These are phyloP conservation scores for Micrastur ruficollis DNA, from an alignment of 2,797 vertebrate genomes.

Conservation along the genomic window DNA sequence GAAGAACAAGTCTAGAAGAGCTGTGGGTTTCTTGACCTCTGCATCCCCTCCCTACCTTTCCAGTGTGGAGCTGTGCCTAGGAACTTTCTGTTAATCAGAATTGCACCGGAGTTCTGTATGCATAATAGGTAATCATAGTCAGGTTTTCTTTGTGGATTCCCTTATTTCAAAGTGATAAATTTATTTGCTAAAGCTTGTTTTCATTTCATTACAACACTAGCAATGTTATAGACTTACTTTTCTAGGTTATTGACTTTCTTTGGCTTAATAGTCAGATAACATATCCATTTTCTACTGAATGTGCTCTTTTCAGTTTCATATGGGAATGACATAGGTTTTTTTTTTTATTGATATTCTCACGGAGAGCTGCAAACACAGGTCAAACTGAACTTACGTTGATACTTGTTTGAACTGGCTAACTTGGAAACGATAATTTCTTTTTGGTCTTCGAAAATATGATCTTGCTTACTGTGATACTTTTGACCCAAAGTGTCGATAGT, in stretches of 20 bases:
- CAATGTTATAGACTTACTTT: background rate
- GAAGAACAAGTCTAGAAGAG: background rate
- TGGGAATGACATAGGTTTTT: background rate
- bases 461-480: background rate
- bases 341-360: background rate
- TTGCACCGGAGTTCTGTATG: background rate
- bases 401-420: background rate
- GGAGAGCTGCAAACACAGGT: background rate
- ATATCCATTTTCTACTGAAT: background rate
- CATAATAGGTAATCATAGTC: background rate
- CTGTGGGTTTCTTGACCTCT: background rate
- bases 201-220: background rate
- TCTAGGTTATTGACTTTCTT: background rate
- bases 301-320: background rate
- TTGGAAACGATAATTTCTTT: background rate
- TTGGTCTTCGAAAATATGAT: background rate
- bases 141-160: background rate
- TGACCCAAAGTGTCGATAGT: background rate
- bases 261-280: background rate
- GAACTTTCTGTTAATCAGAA: background rate
- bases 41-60: background rate
- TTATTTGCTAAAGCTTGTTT: background rate
- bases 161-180: background rate
- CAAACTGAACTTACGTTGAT: background rate
- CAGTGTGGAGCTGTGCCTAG: background rate